These are phyloP conservation scores for Carduelis carduelis DNA, from an alignment of 2,797 vertebrate species.

Conservation along the genomic window DNA sequence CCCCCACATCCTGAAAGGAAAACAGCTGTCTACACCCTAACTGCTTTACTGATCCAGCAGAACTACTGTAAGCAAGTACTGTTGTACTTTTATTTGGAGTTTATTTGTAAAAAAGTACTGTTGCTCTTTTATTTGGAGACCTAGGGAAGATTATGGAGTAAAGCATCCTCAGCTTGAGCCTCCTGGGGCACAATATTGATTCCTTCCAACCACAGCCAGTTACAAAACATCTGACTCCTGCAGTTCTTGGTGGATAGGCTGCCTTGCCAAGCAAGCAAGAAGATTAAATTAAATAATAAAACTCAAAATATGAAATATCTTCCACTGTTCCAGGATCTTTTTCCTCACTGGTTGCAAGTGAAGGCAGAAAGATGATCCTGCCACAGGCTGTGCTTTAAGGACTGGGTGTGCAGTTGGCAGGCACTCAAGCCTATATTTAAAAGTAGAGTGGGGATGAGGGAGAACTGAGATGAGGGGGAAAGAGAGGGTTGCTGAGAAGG, in stretches of 20 bases:
- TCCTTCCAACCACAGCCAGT: not conserved
- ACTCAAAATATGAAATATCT: constrained; percentile 31
- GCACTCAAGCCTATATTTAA: constrained; percentile 11
- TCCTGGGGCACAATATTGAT: constrained; percentile 26
- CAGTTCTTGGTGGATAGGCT: constrained; percentile 10
- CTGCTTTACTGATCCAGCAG: not conserved
- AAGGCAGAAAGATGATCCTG: constrained; percentile 44
- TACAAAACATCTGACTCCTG: constrained; percentile 45
- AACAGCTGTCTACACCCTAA: constrained; percentile 25
- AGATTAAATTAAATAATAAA: constrained; percentile 41
- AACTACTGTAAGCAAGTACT: constrained; percentile 38
- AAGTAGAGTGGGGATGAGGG: not conserved
- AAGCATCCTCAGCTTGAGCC: constrained; percentile 14
- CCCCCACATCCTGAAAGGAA: constrained; percentile 49
- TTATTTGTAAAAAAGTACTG: not conserved
- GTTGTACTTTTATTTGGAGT: constrained; percentile 50
- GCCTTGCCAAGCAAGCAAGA: constrained; percentile 35
- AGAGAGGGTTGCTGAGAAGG: not conserved
- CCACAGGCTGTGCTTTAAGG: not conserved
- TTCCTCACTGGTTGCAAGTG: not conserved
- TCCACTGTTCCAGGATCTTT: not conserved
- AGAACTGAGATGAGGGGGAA: not conserved
- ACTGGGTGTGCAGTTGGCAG: constrained; percentile 22
- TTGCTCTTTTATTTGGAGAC: constrained; percentile 51
- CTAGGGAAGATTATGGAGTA: not conserved